phyloP scores from a whole-genome alignment of 1,140 invertebrate genomes.

The Lithobius niger region DNA sequence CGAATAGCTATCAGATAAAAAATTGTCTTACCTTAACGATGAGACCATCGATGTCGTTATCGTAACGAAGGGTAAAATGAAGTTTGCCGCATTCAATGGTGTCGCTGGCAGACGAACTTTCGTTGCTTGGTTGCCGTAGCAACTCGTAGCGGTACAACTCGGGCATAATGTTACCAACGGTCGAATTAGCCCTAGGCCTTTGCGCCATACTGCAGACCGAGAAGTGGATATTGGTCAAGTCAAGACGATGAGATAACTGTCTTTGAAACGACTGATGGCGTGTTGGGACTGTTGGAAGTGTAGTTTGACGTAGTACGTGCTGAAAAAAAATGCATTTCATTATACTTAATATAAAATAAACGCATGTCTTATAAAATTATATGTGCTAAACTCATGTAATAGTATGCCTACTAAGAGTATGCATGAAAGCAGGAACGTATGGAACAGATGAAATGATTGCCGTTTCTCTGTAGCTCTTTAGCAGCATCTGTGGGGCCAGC shows the following conservation, averaged over 20 bases:
- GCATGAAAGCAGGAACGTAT: too few species aligned
- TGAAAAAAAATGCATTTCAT: constrained; percentile 11
- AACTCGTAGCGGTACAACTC: constrained; percentile 64
- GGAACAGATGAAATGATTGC: too few species aligned
- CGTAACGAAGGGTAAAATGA: constrained; percentile 60
- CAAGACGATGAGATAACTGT: constrained; percentile 57
- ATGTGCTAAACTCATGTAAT: too few species aligned
- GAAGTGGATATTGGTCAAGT: constrained; percentile 57
- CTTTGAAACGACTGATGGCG: constrained; percentile 63
- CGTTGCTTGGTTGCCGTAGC: constrained; percentile 53
- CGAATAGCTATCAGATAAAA: too few species aligned
- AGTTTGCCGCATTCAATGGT: constrained; percentile 61
- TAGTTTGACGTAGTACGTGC: constrained; percentile 59
- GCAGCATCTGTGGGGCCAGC: too few species aligned
- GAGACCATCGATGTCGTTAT: constrained; percentile 56
- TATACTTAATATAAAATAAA: too few species aligned
- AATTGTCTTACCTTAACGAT: constrained; percentile 49
- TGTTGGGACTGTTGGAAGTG: constrained; percentile 60
- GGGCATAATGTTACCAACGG: constrained; percentile 39
- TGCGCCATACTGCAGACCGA: constrained; percentile 54
- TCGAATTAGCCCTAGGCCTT: constrained; percentile 44
- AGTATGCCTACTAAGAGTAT: too few species aligned
- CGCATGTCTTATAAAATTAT: too few species aligned
- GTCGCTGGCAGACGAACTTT: constrained; percentile 48
- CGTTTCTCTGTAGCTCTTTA: too few species aligned